phyloP scores from a whole-genome alignment of 1,140 invertebrate genomes.

The Saccostrea cuccullata region DNA sequence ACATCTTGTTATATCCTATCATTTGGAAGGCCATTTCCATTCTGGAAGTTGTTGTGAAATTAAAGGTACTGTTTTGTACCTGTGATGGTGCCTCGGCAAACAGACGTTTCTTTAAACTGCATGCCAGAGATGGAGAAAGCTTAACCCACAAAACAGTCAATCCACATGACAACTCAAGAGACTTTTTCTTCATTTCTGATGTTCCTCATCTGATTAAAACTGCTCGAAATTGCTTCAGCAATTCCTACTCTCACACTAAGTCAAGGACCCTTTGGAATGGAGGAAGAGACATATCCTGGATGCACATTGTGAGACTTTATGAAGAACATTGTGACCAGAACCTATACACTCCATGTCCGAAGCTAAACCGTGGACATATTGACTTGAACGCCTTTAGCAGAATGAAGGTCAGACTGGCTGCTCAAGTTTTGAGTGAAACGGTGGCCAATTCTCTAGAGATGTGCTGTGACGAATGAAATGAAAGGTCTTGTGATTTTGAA shows the following conservation, averaged over 20 bases:
- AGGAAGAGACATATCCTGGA: conserved; percentile 53
- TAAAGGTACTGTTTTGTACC: conserved; percentile 54
- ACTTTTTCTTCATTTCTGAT: conserved; percentile 61
- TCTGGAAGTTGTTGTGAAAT: conserved; percentile 37
- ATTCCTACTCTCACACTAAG: conserved; percentile 55
- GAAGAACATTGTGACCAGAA: conserved; percentile 52
- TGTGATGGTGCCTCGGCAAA: conserved; percentile 61
- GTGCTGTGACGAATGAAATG: conserved; percentile 42
- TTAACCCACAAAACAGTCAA: conserved; percentile 35
- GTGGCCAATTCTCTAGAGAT: conserved; percentile 58
- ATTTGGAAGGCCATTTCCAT: conserved; percentile 53
- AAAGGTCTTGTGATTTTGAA: too few relatives aligned
- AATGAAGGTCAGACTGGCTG: conserved; percentile 56
- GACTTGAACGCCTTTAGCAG: conserved; percentile 46
- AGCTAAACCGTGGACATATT: conserved; percentile 46
- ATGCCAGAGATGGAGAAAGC: not conserved
- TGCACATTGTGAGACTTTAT: conserved; percentile 56
- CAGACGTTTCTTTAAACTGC: conserved; percentile 51
- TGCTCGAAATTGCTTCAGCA: conserved; percentile 56
- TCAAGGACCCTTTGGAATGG: conserved; percentile 52
- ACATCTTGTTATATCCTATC: conserved; percentile 55
- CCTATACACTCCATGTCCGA: conserved; percentile 46
- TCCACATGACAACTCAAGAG: conserved; percentile 40
- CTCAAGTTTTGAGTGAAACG: conserved; percentile 53
- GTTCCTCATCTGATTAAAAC: conserved; percentile 61